Base-by-base conservation (phyloP, 1,140 invertebrate genomes). In the Tetranychus cinnabarinus region DNA sequence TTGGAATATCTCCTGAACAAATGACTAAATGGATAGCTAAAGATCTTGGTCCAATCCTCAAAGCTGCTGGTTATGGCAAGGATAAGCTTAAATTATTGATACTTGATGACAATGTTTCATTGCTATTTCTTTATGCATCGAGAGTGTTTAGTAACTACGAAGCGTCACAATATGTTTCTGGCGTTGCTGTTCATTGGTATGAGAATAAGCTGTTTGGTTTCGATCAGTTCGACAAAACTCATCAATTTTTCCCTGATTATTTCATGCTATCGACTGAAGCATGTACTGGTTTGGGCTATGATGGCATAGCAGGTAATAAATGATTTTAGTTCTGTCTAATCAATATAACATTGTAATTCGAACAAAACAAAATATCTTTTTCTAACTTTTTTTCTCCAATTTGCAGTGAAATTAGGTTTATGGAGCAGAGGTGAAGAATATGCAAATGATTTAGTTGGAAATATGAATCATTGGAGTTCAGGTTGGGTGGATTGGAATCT, bases 151-250 rank as follows among this genome's bases (percentile, higher is more conserved):
- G 69, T 15, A 55, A 60, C 42, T 15, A 4, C 8, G 23, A 48
- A 37, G 55, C 63, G 1, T 8, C 34, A 10, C 42, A 64, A 39
- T 64, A 64, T 46, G 42, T 63, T 31, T 48, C 50, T 12, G 63
- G 63, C 7, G 50, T 64, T 12, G 63, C 48, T n/a, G 75, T 88
- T 2, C 87, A 90, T 70, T 90, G 82, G 82, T 90, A 80, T 65
- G 3, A 31, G 10, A 56, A 56, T 36, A 2, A 12, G 33, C 15
- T 23, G 12, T 39, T 6, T 37, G 37, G 37, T 15, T 39, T 2
- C 13, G n/a, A 36, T 4, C 23, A 23, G 0, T 42, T 42, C 39
- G 39, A 42, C 5, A 42, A 42, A 42, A 10, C 39, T 42, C 39
- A 42, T 42, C 5, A 45, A 5, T 65, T 71, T 3, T 78, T 78